A percentile compares a stretch with the other conserved stretches of the same genome.
Evolutionary conservation across 2,888 invertebrate species (phyloP).

Genomic region (Proisotoma minuta): DNA sequence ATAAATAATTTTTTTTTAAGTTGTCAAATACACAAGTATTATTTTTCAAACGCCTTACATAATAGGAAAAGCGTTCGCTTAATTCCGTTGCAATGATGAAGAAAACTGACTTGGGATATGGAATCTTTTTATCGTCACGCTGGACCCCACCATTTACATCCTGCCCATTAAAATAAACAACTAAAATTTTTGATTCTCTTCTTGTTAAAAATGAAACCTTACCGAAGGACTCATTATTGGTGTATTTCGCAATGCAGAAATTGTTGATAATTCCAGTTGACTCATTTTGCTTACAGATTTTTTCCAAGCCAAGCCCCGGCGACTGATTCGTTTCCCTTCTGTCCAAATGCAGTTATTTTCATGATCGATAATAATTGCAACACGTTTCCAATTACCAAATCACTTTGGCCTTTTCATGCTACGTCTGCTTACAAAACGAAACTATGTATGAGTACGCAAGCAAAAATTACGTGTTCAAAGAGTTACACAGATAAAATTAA

Average conservation of each 20-base stretch:
- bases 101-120: conserved; percentile 39
- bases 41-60: too few species aligned
- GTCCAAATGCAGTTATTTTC: background rate
- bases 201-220: too few species aligned
- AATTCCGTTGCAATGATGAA: conserved; percentile 42
- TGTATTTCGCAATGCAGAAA: background rate
- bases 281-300: background rate
- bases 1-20: too few species aligned
- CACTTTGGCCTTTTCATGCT: background rate
- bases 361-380: background rate
- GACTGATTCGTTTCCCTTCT: background rate
- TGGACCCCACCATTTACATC: too few species aligned
- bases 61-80: conserved; percentile 73
- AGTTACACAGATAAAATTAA: too few species aligned
- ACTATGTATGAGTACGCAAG: too few species aligned
- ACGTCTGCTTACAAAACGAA: background rate
- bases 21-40: too few species aligned
- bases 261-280: background rate
- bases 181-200: too few species aligned
- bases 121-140: conserved; percentile 18
- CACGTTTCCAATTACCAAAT: background rate
- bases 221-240: too few species aligned
- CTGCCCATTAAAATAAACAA: too few species aligned
- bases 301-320: too few species aligned
- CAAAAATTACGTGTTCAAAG: too few species aligned